Conservation (phyloP, 2,888 invertebrate genomes). For the Athalia cordata region DNA sequence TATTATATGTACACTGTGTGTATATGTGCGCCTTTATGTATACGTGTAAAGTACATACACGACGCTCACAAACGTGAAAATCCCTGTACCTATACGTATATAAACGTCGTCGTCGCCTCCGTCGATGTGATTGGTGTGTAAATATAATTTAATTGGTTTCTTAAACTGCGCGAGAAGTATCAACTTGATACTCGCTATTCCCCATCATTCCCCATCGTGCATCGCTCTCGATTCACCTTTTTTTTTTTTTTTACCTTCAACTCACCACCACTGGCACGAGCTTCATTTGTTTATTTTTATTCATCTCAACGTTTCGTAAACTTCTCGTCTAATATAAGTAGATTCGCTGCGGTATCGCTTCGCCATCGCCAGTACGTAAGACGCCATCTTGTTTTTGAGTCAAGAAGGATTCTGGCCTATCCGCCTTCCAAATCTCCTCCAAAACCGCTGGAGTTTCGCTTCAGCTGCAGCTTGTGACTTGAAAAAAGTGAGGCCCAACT, state of each 20-base stretch:
- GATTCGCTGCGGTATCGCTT: too few species aligned
- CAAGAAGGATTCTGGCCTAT: too few species aligned
- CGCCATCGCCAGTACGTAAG: too few species aligned
- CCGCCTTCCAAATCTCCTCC: conserved; percentile 1
- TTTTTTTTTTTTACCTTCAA: neutral
- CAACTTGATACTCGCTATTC: neutral
- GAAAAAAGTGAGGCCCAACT: too few species aligned
- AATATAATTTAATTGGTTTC: conserved; percentile 63
- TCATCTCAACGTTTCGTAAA: too few species aligned
- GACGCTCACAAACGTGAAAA: neutral
- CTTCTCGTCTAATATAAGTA: too few species aligned
- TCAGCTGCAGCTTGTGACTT: too few species aligned
- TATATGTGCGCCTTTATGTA: too few species aligned
- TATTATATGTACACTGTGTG: neutral
- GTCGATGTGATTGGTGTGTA: conserved; percentile 46
- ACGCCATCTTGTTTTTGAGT: too few species aligned
- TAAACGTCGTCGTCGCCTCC: conserved; percentile 8
- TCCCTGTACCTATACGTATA: too few species aligned
- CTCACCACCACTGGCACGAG: neutral
- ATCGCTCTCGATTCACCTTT: neutral
- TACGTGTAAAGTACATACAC: neutral
- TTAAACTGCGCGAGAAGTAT: conserved; percentile 54
- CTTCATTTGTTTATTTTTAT: neutral
- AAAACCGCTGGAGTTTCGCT: neutral
- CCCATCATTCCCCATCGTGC: neutral